A percentile compares a stretch with the other conserved stretches of the same genome.
phyloP scores from a whole-genome alignment of 2,797 vertebrate species.

The Heliangelus exortis region DNA sequence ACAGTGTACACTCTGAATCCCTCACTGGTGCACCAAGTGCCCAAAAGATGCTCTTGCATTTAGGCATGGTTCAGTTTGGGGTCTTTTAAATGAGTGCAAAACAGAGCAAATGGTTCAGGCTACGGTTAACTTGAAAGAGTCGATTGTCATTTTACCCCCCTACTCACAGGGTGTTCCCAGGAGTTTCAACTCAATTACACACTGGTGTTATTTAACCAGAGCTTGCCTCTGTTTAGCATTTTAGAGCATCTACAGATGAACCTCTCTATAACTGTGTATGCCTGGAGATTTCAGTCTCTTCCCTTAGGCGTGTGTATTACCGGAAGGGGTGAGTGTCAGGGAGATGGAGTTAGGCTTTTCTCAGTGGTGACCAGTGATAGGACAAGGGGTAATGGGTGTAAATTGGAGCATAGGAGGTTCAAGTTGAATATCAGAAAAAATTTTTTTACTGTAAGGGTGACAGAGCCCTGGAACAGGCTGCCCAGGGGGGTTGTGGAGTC shows the following conservation, averaged over 20 bases:
- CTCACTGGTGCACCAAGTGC: not conserved
- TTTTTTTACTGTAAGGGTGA: too few species aligned
- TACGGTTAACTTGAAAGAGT: not conserved
- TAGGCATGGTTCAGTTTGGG: not conserved
- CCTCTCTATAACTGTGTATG: too few species aligned
- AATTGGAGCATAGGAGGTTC: too few species aligned
- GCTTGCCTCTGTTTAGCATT: not conserved
- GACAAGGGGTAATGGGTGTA: too few species aligned
- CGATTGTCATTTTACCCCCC: not conserved
- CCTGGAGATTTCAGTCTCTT: not conserved
- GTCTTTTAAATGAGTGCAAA: not conserved
- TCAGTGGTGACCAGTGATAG: too few species aligned
- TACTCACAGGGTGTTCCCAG: not conserved
- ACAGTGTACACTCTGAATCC: not conserved
- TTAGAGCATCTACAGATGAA: not conserved
- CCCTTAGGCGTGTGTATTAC: not conserved
- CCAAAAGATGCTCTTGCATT: fast-evolving
- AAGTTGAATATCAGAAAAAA: too few species aligned
- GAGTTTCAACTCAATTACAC: not conserved
- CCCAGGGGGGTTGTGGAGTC: too few species aligned
- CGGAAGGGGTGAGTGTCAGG: too few species aligned
- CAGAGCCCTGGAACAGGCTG: too few species aligned
- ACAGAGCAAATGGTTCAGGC: not conserved
- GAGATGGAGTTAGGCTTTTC: too few species aligned
- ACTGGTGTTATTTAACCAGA: not conserved